phyloP scores from a whole-genome alignment of 2,797 vertebrate genomes.

The Mus caroli region DNA sequence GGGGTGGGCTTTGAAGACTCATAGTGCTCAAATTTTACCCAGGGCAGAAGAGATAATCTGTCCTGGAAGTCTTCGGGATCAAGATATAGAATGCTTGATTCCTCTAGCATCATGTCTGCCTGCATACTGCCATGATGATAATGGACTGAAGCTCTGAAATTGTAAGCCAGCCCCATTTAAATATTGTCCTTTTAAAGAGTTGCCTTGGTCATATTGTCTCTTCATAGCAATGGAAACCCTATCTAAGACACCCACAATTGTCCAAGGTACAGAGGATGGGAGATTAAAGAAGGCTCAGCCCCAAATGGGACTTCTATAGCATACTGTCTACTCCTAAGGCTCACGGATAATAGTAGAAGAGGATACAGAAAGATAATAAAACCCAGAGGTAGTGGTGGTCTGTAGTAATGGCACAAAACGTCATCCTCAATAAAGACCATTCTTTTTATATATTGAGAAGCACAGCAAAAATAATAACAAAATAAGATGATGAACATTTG shows the following conservation, averaged over 20 bases:
- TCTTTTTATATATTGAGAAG: neutral
- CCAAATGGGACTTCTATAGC: neutral
- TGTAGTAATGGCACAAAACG: neutral
- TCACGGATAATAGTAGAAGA: neutral
- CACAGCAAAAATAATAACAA: neutral
- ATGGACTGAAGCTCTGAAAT: no score
- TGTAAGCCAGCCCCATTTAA: no score
- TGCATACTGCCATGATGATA: no score
- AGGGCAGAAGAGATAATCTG: no score
- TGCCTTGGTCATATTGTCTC: no score
- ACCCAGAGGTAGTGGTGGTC: neutral
- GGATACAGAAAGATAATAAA: neutral
- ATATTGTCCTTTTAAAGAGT: no score
- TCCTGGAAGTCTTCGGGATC: no score
- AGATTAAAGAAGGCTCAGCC: neutral
- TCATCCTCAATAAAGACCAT: neutral
- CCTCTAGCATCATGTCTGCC: no score
- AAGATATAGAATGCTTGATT: no score
- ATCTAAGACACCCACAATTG: neutral
- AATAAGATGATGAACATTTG: neutral
- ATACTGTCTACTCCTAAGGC: neutral
- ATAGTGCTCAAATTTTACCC: no score
- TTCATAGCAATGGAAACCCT: no score
- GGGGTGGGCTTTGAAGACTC: no score
- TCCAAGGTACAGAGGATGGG: neutral